Conservation (phyloP, 2,113 vertebrate species). For the Syngnathus scovelli region DNA sequence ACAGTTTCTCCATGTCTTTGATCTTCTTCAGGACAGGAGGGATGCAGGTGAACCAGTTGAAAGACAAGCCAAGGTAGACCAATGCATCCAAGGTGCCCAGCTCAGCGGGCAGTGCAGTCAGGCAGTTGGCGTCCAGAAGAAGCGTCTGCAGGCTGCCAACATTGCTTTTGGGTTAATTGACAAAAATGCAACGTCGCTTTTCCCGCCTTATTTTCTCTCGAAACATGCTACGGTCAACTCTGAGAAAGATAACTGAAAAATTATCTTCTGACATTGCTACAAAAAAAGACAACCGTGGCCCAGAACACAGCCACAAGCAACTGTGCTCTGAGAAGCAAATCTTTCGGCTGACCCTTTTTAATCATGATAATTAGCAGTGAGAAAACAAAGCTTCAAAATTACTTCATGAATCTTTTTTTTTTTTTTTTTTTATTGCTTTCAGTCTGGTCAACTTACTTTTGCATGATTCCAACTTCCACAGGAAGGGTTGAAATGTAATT, state of each 20-base stretch:
- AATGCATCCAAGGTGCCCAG: conserved; percentile 83
- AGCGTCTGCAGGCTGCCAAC: conserved; percentile 87
- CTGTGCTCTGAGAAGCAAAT: too few relatives aligned
- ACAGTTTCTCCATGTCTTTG: conserved; percentile 80
- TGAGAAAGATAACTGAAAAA: neutral
- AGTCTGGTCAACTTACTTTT: conserved; percentile 72
- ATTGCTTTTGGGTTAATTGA: neutral
- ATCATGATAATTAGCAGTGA: too few relatives aligned
- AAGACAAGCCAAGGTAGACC: conserved; percentile 88
- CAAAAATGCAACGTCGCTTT: neutral
- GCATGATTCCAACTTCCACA: conserved; percentile 78
- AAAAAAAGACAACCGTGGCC: too few relatives aligned
- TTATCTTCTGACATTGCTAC: too few relatives aligned
- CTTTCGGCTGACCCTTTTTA: too few relatives aligned
- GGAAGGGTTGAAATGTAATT: conserved; percentile 80
- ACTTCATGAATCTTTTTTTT: too few relatives aligned
- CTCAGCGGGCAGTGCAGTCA: conserved; percentile 79
- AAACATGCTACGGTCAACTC: conserved; percentile 11
- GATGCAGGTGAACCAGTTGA: conserved; percentile 84
- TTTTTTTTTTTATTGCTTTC: too few relatives aligned
- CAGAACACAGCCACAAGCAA: too few relatives aligned
- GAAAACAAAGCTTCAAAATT: too few relatives aligned
- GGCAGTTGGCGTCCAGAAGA: conserved; percentile 88
- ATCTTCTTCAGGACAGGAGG: conserved; percentile 85
- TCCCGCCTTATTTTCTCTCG: neutral